Evolutionary conservation across 2,888 invertebrate species (phyloP).

Genomic region (Leptopilina syphax): DNA sequence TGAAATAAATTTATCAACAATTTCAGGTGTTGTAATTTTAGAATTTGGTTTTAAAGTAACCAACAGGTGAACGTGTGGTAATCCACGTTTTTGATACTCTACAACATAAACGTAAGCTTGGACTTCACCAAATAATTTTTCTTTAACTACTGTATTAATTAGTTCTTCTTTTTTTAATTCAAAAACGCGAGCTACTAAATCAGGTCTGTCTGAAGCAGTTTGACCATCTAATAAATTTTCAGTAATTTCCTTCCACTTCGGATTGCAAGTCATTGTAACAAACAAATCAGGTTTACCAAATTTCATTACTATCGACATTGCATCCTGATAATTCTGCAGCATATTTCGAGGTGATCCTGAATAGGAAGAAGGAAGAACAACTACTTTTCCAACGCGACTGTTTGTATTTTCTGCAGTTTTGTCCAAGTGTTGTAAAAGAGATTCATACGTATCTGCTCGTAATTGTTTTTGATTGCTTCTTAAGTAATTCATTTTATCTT

Average conservation of each 20-base stretch:
- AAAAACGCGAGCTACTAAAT: conserved; percentile 5
- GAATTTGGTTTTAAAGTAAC: too few species aligned
- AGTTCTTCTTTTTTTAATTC: not conserved
- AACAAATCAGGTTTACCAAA: conserved; percentile 48
- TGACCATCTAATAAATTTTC: conserved; percentile 4
- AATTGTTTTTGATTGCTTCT: conserved; percentile 7
- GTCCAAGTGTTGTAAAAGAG: not conserved
- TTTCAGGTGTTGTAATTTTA: too few species aligned
- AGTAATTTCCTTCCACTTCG: conserved; percentile 67
- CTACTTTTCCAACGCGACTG: conserved; percentile 58
- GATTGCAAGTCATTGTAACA: conserved; percentile 66
- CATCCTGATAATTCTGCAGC: conserved; percentile 72
- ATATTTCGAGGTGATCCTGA: conserved; percentile 65
- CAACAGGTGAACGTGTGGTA: too few species aligned
- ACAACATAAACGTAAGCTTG: not conserved
- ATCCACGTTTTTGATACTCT: conserved; percentile 1
- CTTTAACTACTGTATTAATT: conserved; percentile 3
- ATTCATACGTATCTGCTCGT: conserved; percentile 2
- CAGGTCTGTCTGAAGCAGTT: not conserved
- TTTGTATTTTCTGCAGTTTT: not conserved
- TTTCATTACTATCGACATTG: conserved; percentile 73
- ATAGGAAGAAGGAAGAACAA: conserved; percentile 69
- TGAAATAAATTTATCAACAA: too few species aligned
- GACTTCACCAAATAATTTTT: conserved; percentile 28
- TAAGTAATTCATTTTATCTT: conserved; percentile 14